phyloP scores from a whole-genome alignment of 2,797 vertebrate genomes.

The Hippocampus kuda region DNA sequence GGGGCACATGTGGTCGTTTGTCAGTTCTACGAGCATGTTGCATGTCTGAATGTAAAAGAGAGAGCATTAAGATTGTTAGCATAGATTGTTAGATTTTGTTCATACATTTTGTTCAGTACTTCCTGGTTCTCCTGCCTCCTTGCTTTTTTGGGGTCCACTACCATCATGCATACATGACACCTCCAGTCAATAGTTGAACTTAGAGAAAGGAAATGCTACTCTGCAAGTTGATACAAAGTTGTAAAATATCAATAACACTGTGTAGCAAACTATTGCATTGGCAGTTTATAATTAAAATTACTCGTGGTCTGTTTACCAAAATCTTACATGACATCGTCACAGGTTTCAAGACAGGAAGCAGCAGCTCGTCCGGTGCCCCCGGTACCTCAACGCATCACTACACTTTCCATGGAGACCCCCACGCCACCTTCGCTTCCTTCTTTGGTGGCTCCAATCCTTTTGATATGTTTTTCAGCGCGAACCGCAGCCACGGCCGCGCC shows the following conservation, averaged over 20 bases:
- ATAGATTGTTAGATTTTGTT: too few relatives aligned
- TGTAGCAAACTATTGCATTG: background rate
- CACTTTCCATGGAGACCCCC: conserved; percentile 96
- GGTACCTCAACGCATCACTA: conserved; percentile 87
- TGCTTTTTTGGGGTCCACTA: too few relatives aligned
- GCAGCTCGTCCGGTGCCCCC: conserved; percentile 78
- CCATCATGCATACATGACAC: too few relatives aligned
- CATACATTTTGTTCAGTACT: too few relatives aligned
- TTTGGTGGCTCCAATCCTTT: conserved; percentile 98
- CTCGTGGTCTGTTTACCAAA: background rate
- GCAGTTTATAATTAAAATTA: background rate
- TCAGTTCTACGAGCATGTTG: too few relatives aligned
- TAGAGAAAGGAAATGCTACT: background rate
- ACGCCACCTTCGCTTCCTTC: conserved; percentile 95
- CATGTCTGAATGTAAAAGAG: too few relatives aligned
- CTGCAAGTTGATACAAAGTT: background rate
- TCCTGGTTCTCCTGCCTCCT: too few relatives aligned
- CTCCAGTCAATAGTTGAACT: too few relatives aligned
- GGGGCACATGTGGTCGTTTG: too few relatives aligned
- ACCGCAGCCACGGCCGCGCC: conserved; percentile 71
- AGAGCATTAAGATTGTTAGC: too few relatives aligned
- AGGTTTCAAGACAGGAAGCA: conserved; percentile 93
- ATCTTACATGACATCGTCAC: background rate
- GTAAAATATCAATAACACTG: background rate
- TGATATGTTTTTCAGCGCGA: conserved; percentile 91